These are phyloP conservation scores for Microcebus ravelobensis DNA, from an alignment of 2,113 vertebrate species.

Conservation along the genomic window DNA sequence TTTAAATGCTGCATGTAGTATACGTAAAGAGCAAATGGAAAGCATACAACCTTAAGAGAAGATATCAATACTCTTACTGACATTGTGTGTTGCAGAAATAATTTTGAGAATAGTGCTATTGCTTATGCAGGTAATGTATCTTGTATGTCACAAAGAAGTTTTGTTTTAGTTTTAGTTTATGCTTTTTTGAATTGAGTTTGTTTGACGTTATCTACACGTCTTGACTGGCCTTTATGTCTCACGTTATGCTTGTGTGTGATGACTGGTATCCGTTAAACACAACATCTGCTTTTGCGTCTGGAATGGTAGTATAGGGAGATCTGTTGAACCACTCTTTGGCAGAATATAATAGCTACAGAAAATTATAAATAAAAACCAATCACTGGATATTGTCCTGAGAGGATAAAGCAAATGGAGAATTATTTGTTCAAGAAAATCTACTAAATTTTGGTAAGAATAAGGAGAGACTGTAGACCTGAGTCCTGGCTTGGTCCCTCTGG, in stretches of 20 bases:
- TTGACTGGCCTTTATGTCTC: background rate
- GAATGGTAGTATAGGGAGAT: background rate
- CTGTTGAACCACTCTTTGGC: background rate
- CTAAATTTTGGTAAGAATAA: background rate
- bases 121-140: background rate
- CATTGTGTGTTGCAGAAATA: constrained; percentile 5
- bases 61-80: background rate
- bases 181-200: background rate
- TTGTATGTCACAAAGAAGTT: background rate
- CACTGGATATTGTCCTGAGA: background rate
- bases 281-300: background rate
- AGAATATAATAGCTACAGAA: background rate
- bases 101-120: background rate
- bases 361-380: background rate
- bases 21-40: constrained; percentile 43
- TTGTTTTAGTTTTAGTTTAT: background rate
- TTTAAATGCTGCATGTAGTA: constrained; percentile 41
- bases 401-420: background rate
- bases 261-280: background rate
- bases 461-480: background rate
- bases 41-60: constrained; percentile 26
- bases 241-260: background rate
- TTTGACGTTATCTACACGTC: background rate
- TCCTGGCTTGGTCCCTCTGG: background rate
- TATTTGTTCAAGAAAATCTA: background rate